Evolutionary conservation across 1,140 invertebrate species (phyloP).

Genomic region (Drosophila grimshawi): DNA sequence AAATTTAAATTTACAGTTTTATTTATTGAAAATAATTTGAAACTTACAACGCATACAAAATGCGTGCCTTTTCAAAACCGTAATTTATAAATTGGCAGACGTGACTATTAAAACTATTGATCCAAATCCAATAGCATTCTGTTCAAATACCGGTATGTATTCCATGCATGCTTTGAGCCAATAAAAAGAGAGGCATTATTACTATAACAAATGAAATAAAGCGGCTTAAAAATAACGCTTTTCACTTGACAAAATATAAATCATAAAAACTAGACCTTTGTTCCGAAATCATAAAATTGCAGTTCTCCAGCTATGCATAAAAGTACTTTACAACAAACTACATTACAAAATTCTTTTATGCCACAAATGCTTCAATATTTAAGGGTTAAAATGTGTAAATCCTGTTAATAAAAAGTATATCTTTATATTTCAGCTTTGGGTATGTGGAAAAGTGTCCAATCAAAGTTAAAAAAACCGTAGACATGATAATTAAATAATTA

Average conservation of each 20-base stretch:
- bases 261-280: background rate
- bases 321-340: too few relatives aligned
- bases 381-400: background rate
- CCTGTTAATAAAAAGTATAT: background rate
- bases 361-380: background rate
- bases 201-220: too few relatives aligned
- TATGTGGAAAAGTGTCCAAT: too few relatives aligned
- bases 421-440: background rate
- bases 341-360: too few relatives aligned
- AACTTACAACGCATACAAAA: constrained; percentile 1
- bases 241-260: background rate
- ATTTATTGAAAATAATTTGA: too few relatives aligned
- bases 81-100: constrained; percentile 1
- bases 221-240: background rate
- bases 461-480: too few relatives aligned
- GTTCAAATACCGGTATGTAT: background rate
- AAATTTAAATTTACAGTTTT: background rate
- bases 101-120: constrained; percentile 11
- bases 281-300: background rate
- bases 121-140: constrained; percentile 1
- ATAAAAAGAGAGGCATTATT: background rate
- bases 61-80: background rate
- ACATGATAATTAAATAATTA: too few relatives aligned
- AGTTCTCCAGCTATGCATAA: too few relatives aligned
- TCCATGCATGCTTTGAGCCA: background rate